phyloP scores from a whole-genome alignment of 2,888 invertebrate species.

The Papilio gigon region DNA sequence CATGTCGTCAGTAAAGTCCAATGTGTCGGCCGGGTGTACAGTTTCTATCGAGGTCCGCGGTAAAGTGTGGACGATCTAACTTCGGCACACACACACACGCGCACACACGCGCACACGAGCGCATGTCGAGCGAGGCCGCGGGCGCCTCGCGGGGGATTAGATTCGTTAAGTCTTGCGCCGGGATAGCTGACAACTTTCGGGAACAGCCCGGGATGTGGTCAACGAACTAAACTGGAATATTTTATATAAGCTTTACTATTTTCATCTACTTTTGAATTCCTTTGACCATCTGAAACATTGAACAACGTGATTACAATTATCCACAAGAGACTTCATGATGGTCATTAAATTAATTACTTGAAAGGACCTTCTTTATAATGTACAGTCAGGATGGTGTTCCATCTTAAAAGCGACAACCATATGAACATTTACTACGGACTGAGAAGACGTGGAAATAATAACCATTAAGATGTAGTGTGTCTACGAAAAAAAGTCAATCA shows the following conservation, averaged over 20 bases:
- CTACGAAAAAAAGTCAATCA: too few species aligned
- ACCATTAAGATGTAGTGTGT: too few species aligned
- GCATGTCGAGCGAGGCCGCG: slow-evolving; percentile 60
- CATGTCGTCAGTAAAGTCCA: slow-evolving; percentile 36
- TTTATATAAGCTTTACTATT: neutral
- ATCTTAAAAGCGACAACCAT: too few species aligned
- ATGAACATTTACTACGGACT: too few species aligned
- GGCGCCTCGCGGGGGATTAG: slow-evolving; percentile 73
- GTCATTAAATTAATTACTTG: too few species aligned
- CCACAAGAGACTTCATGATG: too few species aligned
- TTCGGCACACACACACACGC: slow-evolving; percentile 76
- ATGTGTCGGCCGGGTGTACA: slow-evolving; percentile 56
- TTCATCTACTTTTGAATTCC: neutral
- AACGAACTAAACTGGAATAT: slow-evolving; percentile 14
- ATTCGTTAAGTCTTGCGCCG: slow-evolving; percentile 58
- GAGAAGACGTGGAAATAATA: too few species aligned
- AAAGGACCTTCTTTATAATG: too few species aligned
- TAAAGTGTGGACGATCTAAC: slow-evolving; percentile 83
- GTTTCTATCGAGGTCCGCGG: slow-evolving; percentile 79
- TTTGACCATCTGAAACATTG: too few species aligned
- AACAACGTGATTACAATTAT: too few species aligned
- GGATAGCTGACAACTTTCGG: slow-evolving; percentile 42
- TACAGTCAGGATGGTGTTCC: too few species aligned
- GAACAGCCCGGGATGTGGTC: slow-evolving; percentile 27
- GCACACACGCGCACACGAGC: slow-evolving; percentile 66